A percentile compares a stretch with the other conserved stretches of the same genome.
Conservation (phyloP, 2,888 invertebrate genomes). For the Junonia oenone region DNA sequence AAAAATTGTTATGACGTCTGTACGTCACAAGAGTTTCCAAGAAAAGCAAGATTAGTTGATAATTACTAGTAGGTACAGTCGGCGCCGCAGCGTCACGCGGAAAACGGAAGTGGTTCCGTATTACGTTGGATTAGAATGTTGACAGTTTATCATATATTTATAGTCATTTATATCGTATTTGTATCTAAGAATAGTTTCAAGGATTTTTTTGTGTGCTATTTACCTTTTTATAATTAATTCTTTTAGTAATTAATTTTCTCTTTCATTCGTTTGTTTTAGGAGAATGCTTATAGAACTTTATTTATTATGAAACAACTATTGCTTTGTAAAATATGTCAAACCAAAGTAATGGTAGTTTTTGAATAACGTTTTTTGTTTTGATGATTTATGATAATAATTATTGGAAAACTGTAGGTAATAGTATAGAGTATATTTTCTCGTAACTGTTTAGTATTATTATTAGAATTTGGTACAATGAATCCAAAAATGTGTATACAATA, state of each 20-base stretch:
- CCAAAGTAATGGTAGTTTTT: too few relatives aligned
- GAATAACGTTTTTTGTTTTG: too few relatives aligned
- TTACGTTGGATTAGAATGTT: conserved; percentile 10
- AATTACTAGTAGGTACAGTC: conserved; percentile 3
- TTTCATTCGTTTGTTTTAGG: too few relatives aligned
- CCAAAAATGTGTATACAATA: too few relatives aligned
- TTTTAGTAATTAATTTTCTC: not conserved
- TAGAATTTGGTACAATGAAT: too few relatives aligned
- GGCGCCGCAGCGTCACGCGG: conserved; percentile 10
- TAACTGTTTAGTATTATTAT: too few relatives aligned
- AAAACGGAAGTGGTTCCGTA: conserved; percentile 18
- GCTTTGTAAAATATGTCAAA: too few relatives aligned
- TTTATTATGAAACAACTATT: too few relatives aligned
- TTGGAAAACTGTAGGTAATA: too few relatives aligned
- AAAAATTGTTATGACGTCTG: not conserved
- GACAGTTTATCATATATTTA: conserved; percentile 12
- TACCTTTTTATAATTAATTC: not conserved
- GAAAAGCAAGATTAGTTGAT: conserved; percentile 5
- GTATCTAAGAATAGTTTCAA: conserved; percentile 18
- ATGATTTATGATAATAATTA: too few relatives aligned
- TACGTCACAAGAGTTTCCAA: not conserved
- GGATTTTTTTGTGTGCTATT: conserved; percentile 7
- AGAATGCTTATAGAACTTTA: too few relatives aligned
- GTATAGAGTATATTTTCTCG: too few relatives aligned
- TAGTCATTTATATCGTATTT: conserved; percentile 7